Evolutionary conservation across 2,113 vertebrate species (phyloP).

Genomic region (Oncorhynchus tshawytscha): DNA sequence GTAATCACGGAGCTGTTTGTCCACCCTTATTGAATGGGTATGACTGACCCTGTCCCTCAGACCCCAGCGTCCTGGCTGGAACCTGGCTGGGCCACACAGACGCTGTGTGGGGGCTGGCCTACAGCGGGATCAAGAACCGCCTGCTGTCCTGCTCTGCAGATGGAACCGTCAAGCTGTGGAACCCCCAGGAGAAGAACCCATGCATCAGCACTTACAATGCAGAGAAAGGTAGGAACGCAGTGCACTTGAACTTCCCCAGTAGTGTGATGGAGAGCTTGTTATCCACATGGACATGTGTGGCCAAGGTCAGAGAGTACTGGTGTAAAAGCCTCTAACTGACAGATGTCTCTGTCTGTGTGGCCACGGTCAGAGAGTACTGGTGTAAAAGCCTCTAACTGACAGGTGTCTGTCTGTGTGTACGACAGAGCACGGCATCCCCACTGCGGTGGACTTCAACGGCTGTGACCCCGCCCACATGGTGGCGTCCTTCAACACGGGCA

Average conservation of each 20-base stretch:
- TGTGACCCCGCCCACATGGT: slow-evolving; percentile 97
- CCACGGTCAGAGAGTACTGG: neutral
- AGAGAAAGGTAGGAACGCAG: slow-evolving; percentile 71
- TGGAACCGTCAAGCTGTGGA: slow-evolving; percentile 95
- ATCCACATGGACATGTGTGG: neutral
- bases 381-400: neutral
- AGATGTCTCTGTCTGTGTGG: neutral
- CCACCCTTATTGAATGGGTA: too few relatives aligned
- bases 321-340: neutral
- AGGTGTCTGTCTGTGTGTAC: neutral
- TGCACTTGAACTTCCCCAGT: too few relatives aligned
- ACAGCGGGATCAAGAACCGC: slow-evolving; percentile 92
- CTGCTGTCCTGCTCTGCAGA: slow-evolving; percentile 97
- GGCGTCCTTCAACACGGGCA: slow-evolving; percentile 87
- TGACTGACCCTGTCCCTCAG: slow-evolving; percentile 61
- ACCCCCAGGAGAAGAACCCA: slow-evolving; percentile 87
- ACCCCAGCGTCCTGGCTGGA: slow-evolving; percentile 90
- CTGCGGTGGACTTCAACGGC: slow-evolving; percentile 93
- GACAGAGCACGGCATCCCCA: slow-evolving; percentile 89
- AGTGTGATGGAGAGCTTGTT: too few relatives aligned
- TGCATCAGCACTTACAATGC: slow-evolving; percentile 93
- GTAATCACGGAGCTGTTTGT: neutral
- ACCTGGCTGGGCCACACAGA: slow-evolving; percentile 90
- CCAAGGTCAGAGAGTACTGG: neutral
- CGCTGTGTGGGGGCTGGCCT: slow-evolving; percentile 94